Base-by-base conservation (phyloP, 2,113 vertebrate species). In the Apaloderma vittatum region DNA sequence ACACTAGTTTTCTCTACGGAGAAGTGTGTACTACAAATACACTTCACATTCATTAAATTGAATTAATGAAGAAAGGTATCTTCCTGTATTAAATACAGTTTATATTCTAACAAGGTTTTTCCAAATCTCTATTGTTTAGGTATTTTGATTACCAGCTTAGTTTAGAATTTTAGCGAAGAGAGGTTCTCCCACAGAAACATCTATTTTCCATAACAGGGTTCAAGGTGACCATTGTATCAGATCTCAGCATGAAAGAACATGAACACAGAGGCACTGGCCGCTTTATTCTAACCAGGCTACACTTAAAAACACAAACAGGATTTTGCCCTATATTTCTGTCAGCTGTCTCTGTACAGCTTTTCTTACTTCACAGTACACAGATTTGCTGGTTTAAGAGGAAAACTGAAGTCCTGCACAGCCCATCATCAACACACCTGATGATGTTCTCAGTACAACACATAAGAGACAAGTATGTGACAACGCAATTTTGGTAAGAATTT, bases 21-120 rank as follows among this genome's bases (percentile, higher is more conserved):
- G 27, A 71, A 7, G 11, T 59, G 6, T 29, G 4, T 21, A 45
- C 27, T 72, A 36, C 5, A 89, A 87, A 89, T 45, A 29, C 1
- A 81, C 67, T n/a, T 65, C 0, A n/a, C 0, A 2, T 21, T 80
- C 10, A 71, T 36, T 65, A 76, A 59, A 51, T 18, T 9, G 0
- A 57, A 72, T n/a, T 48, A 10, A 59, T 55, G 4, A 11, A 12
- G 19, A 61, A 13, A 78, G 12, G 16, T 37, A 32, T 8, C 8
- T 75, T 37, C 40, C 5, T 30, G 49, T 49, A 62, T 62, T 45
- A 78, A 81, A 91, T 2, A 5, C 10, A 15, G 32, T 32, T 87
- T 74, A 58, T 29, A 80, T 10, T 84, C 34, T 67, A 70, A 57
- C 3, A n/a, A 77, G 12, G 3, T 36, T 67, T 94, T 55, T 26